A percentile compares a stretch with the other conserved stretches of the same genome.
Evolutionary conservation across 2,797 vertebrate species (phyloP).

Genomic region (Poeciliopsis infans): DNA sequence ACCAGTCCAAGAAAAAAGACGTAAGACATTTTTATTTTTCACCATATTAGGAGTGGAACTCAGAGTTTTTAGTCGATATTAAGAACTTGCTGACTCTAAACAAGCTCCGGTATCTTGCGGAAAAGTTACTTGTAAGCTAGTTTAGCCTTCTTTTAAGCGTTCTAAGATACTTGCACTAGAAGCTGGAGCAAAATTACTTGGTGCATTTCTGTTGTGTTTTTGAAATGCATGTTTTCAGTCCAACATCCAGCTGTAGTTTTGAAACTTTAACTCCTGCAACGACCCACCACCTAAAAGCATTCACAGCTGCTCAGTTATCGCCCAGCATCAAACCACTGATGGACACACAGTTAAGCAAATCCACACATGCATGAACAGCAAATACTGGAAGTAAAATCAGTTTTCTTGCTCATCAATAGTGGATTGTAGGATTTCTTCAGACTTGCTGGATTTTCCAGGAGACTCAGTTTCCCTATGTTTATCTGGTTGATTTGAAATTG

Average conservation of each 20-base stretch:
- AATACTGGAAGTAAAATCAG: background rate
- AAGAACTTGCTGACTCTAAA: no score
- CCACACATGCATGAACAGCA: background rate
- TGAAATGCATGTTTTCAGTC: background rate
- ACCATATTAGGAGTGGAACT: no score
- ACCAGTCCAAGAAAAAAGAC: background rate
- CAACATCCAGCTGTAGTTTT: slow-evolving; percentile 5
- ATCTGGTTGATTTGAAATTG: background rate
- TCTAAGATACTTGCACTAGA: no score
- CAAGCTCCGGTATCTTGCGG: no score
- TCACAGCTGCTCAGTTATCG: slow-evolving; percentile 13
- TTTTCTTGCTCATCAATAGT: background rate
- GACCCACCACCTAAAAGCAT: background rate
- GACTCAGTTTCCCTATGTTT: background rate
- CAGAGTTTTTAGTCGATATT: no score
- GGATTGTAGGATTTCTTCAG: background rate
- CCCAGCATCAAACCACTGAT: background rate
- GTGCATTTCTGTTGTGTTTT: no score
- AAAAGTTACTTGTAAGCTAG: no score
- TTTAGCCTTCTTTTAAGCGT: no score
- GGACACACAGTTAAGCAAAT: no score
- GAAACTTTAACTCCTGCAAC: slow-evolving; percentile 1
- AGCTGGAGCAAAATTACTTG: no score
- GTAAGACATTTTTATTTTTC: no score
- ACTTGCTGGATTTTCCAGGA: background rate